Conservation (phyloP, 64 coral and sea anemone genomes). For the Cladopsammia gracilis region DNA sequence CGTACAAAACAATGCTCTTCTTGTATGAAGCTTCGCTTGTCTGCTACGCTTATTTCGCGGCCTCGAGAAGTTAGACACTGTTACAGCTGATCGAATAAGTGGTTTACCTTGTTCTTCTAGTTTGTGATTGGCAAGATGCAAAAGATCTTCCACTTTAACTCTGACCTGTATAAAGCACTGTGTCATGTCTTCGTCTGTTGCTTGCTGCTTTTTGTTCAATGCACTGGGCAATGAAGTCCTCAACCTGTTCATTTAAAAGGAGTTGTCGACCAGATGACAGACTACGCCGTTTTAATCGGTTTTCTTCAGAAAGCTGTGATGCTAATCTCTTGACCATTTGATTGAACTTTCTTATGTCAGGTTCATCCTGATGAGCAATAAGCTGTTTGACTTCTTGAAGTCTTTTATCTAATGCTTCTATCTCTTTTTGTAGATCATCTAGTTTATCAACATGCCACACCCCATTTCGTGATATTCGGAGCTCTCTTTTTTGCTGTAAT, state of each 20-base stretch:
- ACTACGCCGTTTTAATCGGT: conserved; percentile 41
- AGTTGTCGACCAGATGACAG: conserved; percentile 26
- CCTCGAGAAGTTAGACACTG: conserved; percentile 55
- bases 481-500: conserved; percentile 51
- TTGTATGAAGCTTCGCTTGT: conserved; percentile 47
- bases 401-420: conserved; percentile 56
- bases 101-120: conserved; percentile 50
- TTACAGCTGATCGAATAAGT: conserved; percentile 51
- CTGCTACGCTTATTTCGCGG: conserved; percentile 59
- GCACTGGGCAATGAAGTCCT: conserved; percentile 61
- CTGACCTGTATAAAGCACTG: conserved; percentile 52
- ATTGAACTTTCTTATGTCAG: conserved; percentile 45
- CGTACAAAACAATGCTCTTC: conserved; percentile 47
- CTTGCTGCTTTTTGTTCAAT: conserved; percentile 70
- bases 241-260: conserved; percentile 46
- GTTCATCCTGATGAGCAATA: conserved; percentile 26
- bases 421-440: conserved; percentile 49
- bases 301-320: conserved; percentile 27
- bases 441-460: conserved; percentile 51
- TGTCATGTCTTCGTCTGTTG: conserved; percentile 57
- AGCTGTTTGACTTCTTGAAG: conserved; percentile 33
- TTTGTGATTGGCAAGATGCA: conserved; percentile 43
- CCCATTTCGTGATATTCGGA: conserved; percentile 15
- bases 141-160: conserved; percentile 62
- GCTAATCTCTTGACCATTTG: conserved; percentile 66